These are phyloP conservation scores for Lophura nycthemera DNA, from an alignment of 2,113 vertebrate species.

Conservation along the genomic window DNA sequence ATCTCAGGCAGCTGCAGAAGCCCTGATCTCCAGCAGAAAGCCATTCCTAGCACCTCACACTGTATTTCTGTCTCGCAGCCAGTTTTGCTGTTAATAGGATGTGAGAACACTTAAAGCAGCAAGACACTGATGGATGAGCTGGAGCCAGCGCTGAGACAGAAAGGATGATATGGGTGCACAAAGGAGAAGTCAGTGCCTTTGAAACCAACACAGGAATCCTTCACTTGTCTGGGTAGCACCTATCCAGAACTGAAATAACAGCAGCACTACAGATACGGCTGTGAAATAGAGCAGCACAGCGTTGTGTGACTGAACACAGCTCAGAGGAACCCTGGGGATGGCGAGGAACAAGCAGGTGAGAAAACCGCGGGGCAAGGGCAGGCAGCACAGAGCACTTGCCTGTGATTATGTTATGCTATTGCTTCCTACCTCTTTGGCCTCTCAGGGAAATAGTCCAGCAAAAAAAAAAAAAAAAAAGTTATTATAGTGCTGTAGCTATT, in stretches of 20 bases:
- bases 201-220: background rate
- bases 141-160: background rate
- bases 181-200: background rate
- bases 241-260: background rate
- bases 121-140: constrained; percentile 30
- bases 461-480: background rate
- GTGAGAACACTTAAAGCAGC: background rate
- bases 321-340: background rate
- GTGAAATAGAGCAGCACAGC: background rate
- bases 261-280: background rate
- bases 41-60: constrained; percentile 3
- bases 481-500: constrained; percentile 10
- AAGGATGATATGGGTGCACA: background rate
- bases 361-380: background rate
- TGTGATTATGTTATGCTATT: background rate
- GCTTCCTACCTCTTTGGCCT: constrained; percentile 1
- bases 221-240: background rate
- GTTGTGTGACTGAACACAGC: background rate
- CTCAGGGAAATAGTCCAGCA: background rate
- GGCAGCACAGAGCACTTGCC: background rate
- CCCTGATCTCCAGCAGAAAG: background rate
- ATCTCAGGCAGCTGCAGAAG: constrained; percentile 39
- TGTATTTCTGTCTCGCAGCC: background rate
- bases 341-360: background rate
- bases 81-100: constrained; percentile 8